phyloP scores from a whole-genome alignment of 2,797 vertebrate genomes.

The Falco rusticolus region DNA sequence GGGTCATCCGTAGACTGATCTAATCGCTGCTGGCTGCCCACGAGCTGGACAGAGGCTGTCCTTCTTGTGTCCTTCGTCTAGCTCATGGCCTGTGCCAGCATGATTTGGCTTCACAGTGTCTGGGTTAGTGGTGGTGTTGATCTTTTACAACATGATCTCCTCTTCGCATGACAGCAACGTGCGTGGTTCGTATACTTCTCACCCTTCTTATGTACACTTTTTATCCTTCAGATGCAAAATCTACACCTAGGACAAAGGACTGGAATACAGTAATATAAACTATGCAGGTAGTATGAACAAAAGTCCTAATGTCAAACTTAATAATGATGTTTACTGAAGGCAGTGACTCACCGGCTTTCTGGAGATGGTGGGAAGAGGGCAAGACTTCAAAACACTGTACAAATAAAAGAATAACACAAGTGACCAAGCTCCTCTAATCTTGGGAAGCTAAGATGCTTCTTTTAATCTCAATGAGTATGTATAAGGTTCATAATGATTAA shows the following conservation, averaged over 20 bases:
- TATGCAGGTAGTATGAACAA: neutral
- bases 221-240: neutral
- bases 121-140: accelerated
- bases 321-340: neutral
- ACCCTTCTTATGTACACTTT: neutral
- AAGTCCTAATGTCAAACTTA: neutral
- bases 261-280: neutral
- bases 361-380: neutral
- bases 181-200: neutral
- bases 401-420: neutral
- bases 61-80: neutral
- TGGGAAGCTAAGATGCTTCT: neutral
- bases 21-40: neutral
- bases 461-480: neutral
- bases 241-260: neutral
- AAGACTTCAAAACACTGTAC: neutral
- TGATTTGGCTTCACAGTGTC: neutral
- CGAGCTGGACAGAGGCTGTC: neutral
- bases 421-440: neutral
- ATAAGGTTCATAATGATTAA: neutral
- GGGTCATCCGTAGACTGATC: neutral
- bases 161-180: accelerated
- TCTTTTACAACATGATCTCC: neutral
- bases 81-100: neutral
- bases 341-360: neutral